These are phyloP conservation scores for Lymantria dispar DNA, from an alignment of 2,888 invertebrate species.

Conservation along the genomic window DNA sequence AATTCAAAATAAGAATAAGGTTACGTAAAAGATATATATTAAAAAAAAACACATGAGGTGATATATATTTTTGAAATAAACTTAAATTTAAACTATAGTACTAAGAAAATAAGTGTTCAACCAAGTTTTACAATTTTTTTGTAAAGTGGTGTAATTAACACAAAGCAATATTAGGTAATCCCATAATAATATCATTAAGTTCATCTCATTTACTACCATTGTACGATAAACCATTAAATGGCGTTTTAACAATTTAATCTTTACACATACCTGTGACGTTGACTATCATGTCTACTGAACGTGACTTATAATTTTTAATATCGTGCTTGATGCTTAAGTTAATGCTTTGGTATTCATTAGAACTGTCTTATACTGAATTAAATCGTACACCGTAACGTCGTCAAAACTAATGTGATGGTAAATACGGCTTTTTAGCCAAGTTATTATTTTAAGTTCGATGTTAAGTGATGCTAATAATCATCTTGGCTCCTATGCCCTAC, in stretches of 20 bases:
- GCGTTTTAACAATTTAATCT: background rate
- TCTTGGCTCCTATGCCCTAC: no score
- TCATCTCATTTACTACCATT: background rate
- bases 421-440: no score
- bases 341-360: background rate
- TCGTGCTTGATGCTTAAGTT: background rate
- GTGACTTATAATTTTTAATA: background rate
- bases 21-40: no score
- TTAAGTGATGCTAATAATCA: no score
- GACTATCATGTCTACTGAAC: background rate
- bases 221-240: background rate
- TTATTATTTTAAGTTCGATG: no score
- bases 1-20: no score
- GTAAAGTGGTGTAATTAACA: no score
- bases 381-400: background rate
- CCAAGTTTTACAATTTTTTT: no score
- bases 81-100: no score
- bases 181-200: background rate
- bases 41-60: no score
- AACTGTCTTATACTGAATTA: background rate
- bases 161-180: background rate
- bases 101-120: no score
- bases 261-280: background rate
- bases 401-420: background rate
- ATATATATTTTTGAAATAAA: no score